Base-by-base conservation (phyloP, 2,888 invertebrate species). In the Elegia similella region DNA sequence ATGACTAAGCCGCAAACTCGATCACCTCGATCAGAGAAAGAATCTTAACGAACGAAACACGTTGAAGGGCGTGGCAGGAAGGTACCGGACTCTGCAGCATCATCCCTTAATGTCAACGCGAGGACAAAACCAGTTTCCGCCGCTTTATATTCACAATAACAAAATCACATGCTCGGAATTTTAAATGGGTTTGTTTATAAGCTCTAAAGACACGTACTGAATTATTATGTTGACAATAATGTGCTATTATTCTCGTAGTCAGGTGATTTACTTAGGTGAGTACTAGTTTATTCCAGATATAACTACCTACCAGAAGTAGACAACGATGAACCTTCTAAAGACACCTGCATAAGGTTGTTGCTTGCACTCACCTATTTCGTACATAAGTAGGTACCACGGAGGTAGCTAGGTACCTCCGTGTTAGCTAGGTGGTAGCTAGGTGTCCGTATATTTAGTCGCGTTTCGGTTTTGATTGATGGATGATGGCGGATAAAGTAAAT, bases 101-200 rank as follows among this genome's bases (percentile, higher is more conserved):
- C 54, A 55, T 55, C 54, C 54, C 54, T 55, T 55, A 55, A 55
- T 55, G 54, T 55, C 54, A 55, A 55, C 44, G 54, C 54, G 34
- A 54, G 30, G 3, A 32, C 29, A 44, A 46, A 46, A 34, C 54
- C 30, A 2, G 44, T 44, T 38, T 44, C 10, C 2, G 17, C 42
- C 13, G 10, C 30, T 8, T 8, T 17, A 38, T 12, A 50, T 17
- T 50, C 17, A 10, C 6, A 50, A 34, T 16, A 17, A 34, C 6
- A 50, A 15, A 32, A 34, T 50, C 12, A 23, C 30, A 38, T 38
- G 34, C 34, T 34, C 2, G 38, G 38, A 38, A 38, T 38, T 8
- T 12, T 12, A 38, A 38, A n/a, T 12, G 6, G n/a, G n/a, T 38
- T n/a, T 7, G 8, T 38, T 10, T n/a, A 38, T 23, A 38, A 38